A percentile compares a stretch with the other conserved stretches of the same genome.
Evolutionary conservation across 2,113 vertebrate genomes (phyloP).

Genomic region (Gallinago jamesoni): DNA sequence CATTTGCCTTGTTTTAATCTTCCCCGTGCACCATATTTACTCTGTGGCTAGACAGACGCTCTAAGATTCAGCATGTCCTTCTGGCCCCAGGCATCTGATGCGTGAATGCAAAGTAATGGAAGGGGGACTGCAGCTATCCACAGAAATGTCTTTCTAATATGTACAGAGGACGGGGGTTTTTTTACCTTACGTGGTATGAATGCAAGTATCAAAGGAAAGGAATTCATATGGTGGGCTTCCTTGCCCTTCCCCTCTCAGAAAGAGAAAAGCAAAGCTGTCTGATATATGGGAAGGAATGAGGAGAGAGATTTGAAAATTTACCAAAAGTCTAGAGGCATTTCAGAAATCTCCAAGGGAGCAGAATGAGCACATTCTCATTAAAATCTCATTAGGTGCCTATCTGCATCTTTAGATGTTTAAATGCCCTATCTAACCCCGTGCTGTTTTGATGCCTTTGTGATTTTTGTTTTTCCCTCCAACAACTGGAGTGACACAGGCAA

Average conservation of each 20-base stretch:
- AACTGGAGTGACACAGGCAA: not conserved
- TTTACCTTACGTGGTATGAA: not conserved
- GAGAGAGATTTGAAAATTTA: not conserved
- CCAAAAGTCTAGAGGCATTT: not conserved
- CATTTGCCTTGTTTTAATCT: not conserved
- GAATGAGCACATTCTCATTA: not conserved
- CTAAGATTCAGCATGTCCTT: slow-evolving; percentile 4
- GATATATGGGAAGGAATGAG: not conserved
- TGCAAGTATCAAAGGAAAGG: slow-evolving; percentile 1
- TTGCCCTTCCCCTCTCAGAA: not conserved
- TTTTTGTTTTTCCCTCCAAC: not conserved
- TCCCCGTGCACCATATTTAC: not conserved
- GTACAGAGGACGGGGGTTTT: not conserved
- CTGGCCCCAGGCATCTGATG: slow-evolving; percentile 18
- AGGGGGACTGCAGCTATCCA: not conserved
- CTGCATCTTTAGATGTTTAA: not conserved
- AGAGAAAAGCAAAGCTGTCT: not conserved
- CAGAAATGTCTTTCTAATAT: slow-evolving; percentile 19
- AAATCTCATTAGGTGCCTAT: not conserved
- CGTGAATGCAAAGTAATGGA: not conserved
- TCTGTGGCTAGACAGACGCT: slow-evolving; percentile 49
- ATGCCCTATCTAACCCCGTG: not conserved
- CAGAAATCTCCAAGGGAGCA: not conserved
- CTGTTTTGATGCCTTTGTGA: not conserved
- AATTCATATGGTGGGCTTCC: not conserved